Conservation (phyloP, 2,113 vertebrate species). For the Lophochroa leadbeateri region DNA sequence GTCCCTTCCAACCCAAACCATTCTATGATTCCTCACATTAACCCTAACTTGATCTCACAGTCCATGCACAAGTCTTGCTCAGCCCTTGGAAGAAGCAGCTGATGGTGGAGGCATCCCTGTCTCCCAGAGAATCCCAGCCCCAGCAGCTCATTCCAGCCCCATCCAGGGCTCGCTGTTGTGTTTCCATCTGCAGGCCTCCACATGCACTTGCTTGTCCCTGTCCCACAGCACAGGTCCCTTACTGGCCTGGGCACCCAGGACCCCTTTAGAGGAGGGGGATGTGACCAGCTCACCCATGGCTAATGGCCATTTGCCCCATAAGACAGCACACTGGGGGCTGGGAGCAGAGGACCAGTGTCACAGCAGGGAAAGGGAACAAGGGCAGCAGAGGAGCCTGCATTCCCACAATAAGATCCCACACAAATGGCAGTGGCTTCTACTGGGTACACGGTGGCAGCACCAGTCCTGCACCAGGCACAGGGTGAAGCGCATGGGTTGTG, state of each 20-base stretch:
- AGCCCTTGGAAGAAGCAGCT: not conserved
- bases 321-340: rapidly evolving
- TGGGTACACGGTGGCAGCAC: not conserved
- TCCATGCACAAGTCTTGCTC: not conserved
- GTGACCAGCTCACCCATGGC: not conserved
- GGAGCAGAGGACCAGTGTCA: not conserved
- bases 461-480: not conserved
- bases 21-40: not conserved
- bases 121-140: not conserved
- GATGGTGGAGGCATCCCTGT: not conserved
- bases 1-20: not conserved
- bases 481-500: rapidly evolving
- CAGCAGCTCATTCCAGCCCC: not conserved
- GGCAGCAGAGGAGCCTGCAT: not conserved
- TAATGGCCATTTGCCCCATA: not conserved
- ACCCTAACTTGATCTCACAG: not conserved
- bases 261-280: too few species aligned
- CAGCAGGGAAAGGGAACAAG: not conserved
- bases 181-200: not conserved
- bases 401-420: not conserved
- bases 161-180: not conserved
- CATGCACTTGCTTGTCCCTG: rapidly evolving
- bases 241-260: not conserved
- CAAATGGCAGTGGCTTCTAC: not conserved
- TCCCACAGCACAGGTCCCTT: rapidly evolving